Evolutionary conservation across 2,888 invertebrate genomes (phyloP).

Genomic region (Catocala fraxini): DNA sequence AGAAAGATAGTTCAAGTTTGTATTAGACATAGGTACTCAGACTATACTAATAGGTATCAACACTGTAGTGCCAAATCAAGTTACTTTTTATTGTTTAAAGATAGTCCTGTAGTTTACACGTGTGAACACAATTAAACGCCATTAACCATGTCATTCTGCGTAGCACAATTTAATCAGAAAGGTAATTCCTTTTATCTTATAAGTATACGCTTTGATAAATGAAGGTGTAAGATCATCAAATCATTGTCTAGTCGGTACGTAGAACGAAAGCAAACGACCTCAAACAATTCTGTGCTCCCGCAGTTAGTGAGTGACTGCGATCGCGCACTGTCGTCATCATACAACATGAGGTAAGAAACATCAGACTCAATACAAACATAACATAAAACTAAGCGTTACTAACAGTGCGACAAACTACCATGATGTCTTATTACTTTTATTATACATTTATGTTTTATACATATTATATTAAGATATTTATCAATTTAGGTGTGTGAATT

Average conservation of each 20-base stretch:
- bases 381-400: not conserved
- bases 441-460: not conserved
- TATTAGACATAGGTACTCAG: no score
- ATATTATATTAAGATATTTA: not conserved
- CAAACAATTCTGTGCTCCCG: constrained; percentile 32
- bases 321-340: constrained; percentile 41
- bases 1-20: no score
- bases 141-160: not conserved
- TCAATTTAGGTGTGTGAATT: not conserved
- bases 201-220: constrained; percentile 17
- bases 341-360: constrained; percentile 52
- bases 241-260: constrained; percentile 28
- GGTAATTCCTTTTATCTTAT: constrained; percentile 19
- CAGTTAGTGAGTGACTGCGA: constrained; percentile 46
- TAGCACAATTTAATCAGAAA: constrained; percentile 5
- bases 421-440: not conserved
- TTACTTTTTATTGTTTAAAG: no score
- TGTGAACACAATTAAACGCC: no score
- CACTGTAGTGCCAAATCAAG: no score
- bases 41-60: no score
- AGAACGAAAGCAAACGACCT: constrained; percentile 45
- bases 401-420: not conserved
- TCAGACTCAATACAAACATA: constrained; percentile 12
- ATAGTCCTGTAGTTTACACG: no score
- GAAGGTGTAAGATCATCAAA: constrained; percentile 32